Base-by-base conservation (phyloP, 1,140 invertebrate genomes). In the Cephus cinctus region DNA sequence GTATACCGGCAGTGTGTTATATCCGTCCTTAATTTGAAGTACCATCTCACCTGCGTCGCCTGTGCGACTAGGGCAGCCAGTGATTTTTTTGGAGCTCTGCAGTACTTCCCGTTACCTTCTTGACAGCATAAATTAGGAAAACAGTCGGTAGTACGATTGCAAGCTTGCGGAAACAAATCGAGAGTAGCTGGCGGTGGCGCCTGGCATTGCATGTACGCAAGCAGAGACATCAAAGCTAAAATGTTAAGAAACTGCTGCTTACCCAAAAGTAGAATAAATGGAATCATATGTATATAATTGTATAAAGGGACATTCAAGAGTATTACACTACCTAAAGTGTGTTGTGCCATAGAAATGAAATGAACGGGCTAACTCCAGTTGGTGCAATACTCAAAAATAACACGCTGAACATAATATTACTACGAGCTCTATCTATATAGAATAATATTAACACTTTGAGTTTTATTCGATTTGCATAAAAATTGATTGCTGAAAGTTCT, bases 91-190 rank as follows among this genome's bases (percentile, higher is more conserved):
- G 86, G 83, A 4, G 86, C 85, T 25, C 86, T 76, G 55, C 86
- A 87, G 45, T 83, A 78, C 54, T 83, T 83, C 46, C 80, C 81
- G 2, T 82, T 83, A 12, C 77, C 79, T 67, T 88, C 86, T 57
- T 86, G 85, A 41, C 86, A 88, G 64, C 86, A 88, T 25, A 88
- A 73, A 67, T 87, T 87, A 2, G 86, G 86, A 61, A 87, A 86
- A 67, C 86, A 88, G 65, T 87, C 85, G 5, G 86, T 69, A 9
- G 81, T 82, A 3, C 79, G 82, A 44, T 80, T 81, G 60, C 86
- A 88, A 8, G 77, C 65, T 56, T 83, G 80, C 3, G 85, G 83
- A 64, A 87, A 86, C 23, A 85, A 54, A 65, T 88, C 85, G 34
- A 84, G 76, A 27, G 80, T 61, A 19, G 78, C 69, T 20, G 81